Base-by-base conservation (phyloP, 1,140 invertebrate species). In the Cydia strobilella region DNA sequence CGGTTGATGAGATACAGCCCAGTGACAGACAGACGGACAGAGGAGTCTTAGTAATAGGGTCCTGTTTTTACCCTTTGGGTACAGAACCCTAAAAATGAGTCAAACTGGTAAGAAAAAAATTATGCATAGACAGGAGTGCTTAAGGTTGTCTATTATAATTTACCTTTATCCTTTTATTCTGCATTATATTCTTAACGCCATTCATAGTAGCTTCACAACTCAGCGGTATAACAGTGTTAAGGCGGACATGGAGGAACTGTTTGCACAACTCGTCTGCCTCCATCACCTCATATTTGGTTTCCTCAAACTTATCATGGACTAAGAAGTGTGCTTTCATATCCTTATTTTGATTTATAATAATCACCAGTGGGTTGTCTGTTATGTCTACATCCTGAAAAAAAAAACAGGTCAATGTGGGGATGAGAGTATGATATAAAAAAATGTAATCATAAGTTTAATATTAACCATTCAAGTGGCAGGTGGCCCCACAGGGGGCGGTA, bases 351-450 rank as follows among this genome's bases (percentile, higher is more conserved):
- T 93, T 93, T 25, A 94, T 95, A 81, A 94, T 94, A 31, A 96
- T 88, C 75, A 96, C 90, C 54, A 96, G 92, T 35, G 96, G 96
- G 91, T 96, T 96, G 84, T 96, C 96, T 69, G 96, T 96, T 74
- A 96, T 95, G 87, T 96, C 95, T 79, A 96, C 94, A 85, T 96
- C 94, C 94, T 95, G 81, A 78, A 94, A 51, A 51, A 51, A 51
- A n/a, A 39, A 39, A 10, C 31, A 3, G 4, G 35, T 39, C 7
- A 39, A 10, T 39, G 7, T 39, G 9, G 7, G 7, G 35, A 39
- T 0, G 31, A 35, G 31, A 7, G 5, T 35, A 7, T 39, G 35
- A 39, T 39, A 1, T 39, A 39, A 39, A 39, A 27, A 10, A 39
- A 39, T 39, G 35, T 39, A 9, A 39, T 39, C 10, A 39, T 39